Evolutionary conservation across 2,888 invertebrate species (phyloP).

Genomic region (Caenorhabditis sulstoni): DNA sequence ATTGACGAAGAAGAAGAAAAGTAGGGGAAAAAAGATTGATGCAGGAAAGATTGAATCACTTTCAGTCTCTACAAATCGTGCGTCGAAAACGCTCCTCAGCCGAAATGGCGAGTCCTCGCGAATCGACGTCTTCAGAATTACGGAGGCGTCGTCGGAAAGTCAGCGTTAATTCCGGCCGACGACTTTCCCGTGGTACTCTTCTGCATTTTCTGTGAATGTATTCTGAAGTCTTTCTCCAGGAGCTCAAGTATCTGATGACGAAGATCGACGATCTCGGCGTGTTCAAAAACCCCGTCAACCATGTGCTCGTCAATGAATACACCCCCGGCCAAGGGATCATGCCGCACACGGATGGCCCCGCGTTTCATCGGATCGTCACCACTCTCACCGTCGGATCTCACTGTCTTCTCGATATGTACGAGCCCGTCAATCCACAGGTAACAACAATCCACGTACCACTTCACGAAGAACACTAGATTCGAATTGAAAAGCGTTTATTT

Average conservation of each 20-base stretch:
- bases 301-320: constrained; percentile 66
- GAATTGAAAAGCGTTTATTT: constrained; percentile 85
- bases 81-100: constrained; percentile 86
- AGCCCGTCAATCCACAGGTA: constrained; percentile 65
- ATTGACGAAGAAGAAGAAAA: constrained; percentile 81
- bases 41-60: constrained; percentile 76
- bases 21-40: background rate
- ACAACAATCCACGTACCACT: too few relatives aligned
- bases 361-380: constrained; percentile 93
- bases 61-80: constrained; percentile 80
- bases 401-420: constrained; percentile 90
- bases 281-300: constrained; percentile 65
- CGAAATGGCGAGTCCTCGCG: constrained; percentile 90
- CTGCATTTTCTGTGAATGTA: background rate
- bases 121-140: constrained; percentile 96
- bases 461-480: too few relatives aligned
- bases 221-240: constrained; percentile 34
- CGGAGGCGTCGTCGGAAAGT: constrained; percentile 94
- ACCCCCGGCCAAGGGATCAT: constrained; percentile 90
- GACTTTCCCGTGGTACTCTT: constrained; percentile 85
- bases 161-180: constrained; percentile 92
- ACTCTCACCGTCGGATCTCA: constrained; percentile 94
- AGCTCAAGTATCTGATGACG: constrained; percentile 64
- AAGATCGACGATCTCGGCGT: constrained; percentile 62
- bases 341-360: constrained; percentile 95